These are phyloP conservation scores for Thalassoma bifasciatum DNA, from an alignment of 2,113 vertebrate genomes.

Conservation along the genomic window DNA sequence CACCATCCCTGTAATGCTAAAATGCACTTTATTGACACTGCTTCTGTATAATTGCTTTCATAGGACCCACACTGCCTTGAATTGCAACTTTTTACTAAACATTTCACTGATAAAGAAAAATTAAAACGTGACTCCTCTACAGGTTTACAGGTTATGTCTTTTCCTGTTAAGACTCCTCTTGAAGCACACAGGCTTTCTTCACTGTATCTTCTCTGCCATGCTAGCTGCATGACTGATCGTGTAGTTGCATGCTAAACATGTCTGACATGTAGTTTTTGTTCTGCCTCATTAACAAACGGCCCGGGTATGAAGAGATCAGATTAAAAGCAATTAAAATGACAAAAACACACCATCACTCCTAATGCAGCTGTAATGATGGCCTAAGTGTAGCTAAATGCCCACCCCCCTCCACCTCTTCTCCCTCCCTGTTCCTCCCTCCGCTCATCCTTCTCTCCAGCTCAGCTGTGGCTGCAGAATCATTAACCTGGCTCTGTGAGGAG, in stretches of 20 bases:
- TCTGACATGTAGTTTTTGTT: slow-evolving; percentile 74
- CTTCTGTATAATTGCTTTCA: no score
- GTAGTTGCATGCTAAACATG: slow-evolving; percentile 50
- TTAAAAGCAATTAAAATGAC: slow-evolving; percentile 81
- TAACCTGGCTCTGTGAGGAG: slow-evolving; percentile 77
- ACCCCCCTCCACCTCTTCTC: slow-evolving; percentile 55
- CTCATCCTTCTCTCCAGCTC: slow-evolving; percentile 68
- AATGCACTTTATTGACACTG: no score
- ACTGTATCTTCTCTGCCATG: slow-evolving; percentile 7
- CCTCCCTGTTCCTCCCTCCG: slow-evolving; percentile 50
- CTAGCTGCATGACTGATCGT: slow-evolving; percentile 59
- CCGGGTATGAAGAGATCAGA: slow-evolving; percentile 71
- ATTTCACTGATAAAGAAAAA: background rate
- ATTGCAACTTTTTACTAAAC: background rate
- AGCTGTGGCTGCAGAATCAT: slow-evolving; percentile 77
- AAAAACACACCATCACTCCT: slow-evolving; percentile 78
- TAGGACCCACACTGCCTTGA: background rate
- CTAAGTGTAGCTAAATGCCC: slow-evolving; percentile 69
- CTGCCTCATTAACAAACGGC: slow-evolving; percentile 69
- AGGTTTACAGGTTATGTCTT: background rate
- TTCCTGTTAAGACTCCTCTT: background rate
- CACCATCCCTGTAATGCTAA: no score
- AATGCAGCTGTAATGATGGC: slow-evolving; percentile 69
- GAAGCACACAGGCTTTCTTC: background rate
- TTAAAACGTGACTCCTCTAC: background rate